These are phyloP conservation scores for Cephus sareptanus DNA, from an alignment of 2,888 invertebrate genomes.

Conservation along the genomic window DNA sequence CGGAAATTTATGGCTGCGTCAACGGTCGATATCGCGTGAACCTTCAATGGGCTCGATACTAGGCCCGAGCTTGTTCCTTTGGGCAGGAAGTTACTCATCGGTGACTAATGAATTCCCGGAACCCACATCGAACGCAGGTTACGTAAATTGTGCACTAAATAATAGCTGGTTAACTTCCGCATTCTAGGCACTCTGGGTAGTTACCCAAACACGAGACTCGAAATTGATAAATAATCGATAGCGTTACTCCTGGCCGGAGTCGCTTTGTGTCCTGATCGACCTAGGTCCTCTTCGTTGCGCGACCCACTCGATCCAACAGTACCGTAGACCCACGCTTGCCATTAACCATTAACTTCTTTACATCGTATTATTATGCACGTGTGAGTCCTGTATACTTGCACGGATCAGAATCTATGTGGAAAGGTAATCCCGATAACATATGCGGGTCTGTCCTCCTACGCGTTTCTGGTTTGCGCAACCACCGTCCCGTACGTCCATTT, in stretches of 20 bases:
- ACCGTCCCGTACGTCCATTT: too few species aligned
- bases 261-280: neutral
- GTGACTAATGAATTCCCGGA: too few species aligned
- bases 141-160: too few species aligned
- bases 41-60: too few species aligned
- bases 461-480: slow-evolving; percentile 1
- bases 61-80: too few species aligned
- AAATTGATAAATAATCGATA: neutral
- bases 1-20: too few species aligned
- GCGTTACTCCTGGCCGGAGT: neutral
- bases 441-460: neutral
- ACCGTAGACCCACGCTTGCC: slow-evolving; percentile 33
- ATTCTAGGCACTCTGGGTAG: too few species aligned
- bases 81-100: too few species aligned
- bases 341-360: neutral
- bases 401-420: slow-evolving; percentile 14
- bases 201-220: too few species aligned
- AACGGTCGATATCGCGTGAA: too few species aligned
- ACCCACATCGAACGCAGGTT: too few species aligned
- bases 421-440: slow-evolving; percentile 1
- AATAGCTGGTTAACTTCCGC: too few species aligned
- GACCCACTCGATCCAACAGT: slow-evolving; percentile 31
- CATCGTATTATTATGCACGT: neutral
- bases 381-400: slow-evolving; percentile 15
- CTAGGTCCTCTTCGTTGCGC: neutral